These are phyloP conservation scores for Syngnathus typhle DNA, from an alignment of 2,113 vertebrate genomes.

Conservation along the genomic window DNA sequence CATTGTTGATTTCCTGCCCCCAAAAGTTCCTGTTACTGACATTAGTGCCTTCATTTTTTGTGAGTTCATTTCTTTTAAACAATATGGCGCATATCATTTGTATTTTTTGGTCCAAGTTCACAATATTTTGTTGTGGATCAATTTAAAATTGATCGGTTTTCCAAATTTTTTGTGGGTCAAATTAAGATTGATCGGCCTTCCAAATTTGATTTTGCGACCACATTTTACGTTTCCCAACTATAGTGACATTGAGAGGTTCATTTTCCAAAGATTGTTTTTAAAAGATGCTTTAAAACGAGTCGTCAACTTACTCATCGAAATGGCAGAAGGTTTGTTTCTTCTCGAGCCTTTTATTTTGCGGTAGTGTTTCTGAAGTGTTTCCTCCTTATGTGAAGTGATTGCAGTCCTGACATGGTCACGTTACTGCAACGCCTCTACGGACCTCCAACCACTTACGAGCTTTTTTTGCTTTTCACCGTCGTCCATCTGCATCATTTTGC, in stretches of 20 bases:
- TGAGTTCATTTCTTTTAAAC: too few species aligned
- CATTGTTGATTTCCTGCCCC: too few species aligned
- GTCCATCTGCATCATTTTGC: conserved; percentile 27
- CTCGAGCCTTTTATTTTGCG: neutral
- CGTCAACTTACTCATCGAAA: neutral
- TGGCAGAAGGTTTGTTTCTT: neutral
- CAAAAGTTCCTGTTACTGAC: too few species aligned
- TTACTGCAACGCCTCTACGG: neutral
- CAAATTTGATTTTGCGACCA: neutral
- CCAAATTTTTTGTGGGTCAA: too few species aligned
- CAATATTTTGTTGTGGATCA: too few species aligned
- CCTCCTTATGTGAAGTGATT: neutral
- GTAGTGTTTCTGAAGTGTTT: neutral
- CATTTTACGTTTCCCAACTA: neutral
- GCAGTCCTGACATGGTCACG: neutral
- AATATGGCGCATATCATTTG: too few species aligned
- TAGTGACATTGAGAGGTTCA: neutral
- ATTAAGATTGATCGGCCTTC: too few species aligned
- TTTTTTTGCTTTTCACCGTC: neutral
- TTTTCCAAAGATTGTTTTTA: neutral
- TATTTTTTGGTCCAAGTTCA: too few species aligned
- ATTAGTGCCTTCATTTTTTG: too few species aligned
- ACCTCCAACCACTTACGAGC: neutral
- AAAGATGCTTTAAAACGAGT: neutral
- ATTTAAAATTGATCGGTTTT: too few species aligned